Base-by-base conservation (phyloP, 1,140 invertebrate species). In the Bombus terrestris region DNA sequence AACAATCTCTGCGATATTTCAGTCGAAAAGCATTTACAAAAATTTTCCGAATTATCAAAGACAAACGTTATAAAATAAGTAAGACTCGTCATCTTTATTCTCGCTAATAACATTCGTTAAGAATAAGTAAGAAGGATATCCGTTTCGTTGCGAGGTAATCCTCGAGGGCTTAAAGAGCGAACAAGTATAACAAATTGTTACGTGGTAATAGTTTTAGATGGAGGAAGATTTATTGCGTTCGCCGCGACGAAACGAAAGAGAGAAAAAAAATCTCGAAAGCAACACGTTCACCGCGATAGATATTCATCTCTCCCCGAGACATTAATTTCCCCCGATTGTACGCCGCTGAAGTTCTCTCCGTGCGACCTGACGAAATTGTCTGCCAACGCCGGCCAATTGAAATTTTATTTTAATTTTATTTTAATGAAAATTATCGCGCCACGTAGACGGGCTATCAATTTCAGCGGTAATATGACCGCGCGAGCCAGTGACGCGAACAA, bases 401-500 rank as follows among this genome's bases (percentile, higher is more conserved):
- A 87, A 88, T 89, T 91, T 91, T 74, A 86, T 89, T 88, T 91
- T 84, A 91, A 91, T 89, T 91, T 91, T 74, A 85, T 89, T 88
- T 91, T 88, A 86, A 90, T 86, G 86, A 85, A 91, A 91, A 91
- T 91, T 88, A 91, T 74, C 75, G 35, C 39, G 35, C 64, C 77
- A 74, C 78, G 80, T 62, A n/a, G 64, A 64, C 41, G 64, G 82
- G 64, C 68, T 79, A 87, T 90, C 87, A 90, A 88, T 91, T 91
- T 89, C 68, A 39, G 75, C 72, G 68, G 66, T 87, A 90, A 90
- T 73, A 75, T 81, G 59, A 82, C 87, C 85, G 57, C 68, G 81
- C n/a, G 80, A 89, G 53, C 62, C 86, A 90, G 35, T 83, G 90
- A 74, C 68, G 73, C 86, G 90, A 66, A 88, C 81, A 88, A 86